Evolutionary conservation across 1,140 invertebrate species (phyloP).

Genomic region (Microplitis mediator): DNA sequence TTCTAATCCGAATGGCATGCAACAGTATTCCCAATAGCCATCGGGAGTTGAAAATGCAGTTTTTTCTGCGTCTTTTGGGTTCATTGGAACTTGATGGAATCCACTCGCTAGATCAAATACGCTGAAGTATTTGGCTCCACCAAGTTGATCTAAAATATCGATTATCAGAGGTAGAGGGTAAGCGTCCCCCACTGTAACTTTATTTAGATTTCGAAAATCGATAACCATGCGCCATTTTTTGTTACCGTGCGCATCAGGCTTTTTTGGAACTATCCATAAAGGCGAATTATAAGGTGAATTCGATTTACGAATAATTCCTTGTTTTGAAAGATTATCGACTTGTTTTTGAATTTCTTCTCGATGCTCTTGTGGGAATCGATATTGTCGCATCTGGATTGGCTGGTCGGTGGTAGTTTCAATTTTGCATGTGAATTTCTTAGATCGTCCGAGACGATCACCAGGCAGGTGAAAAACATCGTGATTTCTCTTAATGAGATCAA

Average conservation of each 20-base stretch:
- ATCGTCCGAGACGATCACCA: too few relatives aligned
- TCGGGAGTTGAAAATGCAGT: constrained; percentile 12
- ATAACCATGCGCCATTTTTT: constrained; percentile 16
- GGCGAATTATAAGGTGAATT: too few relatives aligned
- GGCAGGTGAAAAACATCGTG: too few relatives aligned
- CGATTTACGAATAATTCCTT: neutral
- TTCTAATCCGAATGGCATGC: constrained; percentile 19
- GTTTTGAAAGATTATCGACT: too few relatives aligned
- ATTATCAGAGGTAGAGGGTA: constrained; percentile 15
- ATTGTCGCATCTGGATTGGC: too few relatives aligned
- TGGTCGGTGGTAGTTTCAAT: too few relatives aligned
- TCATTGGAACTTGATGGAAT: constrained; percentile 13
- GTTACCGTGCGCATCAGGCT: too few relatives aligned
- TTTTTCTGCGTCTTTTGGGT: constrained; percentile 1
- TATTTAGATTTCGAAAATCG: constrained; percentile 14
- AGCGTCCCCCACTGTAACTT: constrained; percentile 17
- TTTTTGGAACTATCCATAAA: too few relatives aligned
- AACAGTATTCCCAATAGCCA: constrained; percentile 3
- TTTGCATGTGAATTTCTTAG: too few relatives aligned
- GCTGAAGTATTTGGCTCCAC: constrained; percentile 6
- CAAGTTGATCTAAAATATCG: constrained; percentile 23
- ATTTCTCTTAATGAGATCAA: too few relatives aligned
- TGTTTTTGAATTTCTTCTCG: too few relatives aligned
- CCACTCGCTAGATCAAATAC: constrained; percentile 2
- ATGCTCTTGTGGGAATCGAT: too few relatives aligned